These are phyloP conservation scores for Synodontis membranacea DNA, from an alignment of 2,113 vertebrate genomes.

Conservation along the genomic window DNA sequence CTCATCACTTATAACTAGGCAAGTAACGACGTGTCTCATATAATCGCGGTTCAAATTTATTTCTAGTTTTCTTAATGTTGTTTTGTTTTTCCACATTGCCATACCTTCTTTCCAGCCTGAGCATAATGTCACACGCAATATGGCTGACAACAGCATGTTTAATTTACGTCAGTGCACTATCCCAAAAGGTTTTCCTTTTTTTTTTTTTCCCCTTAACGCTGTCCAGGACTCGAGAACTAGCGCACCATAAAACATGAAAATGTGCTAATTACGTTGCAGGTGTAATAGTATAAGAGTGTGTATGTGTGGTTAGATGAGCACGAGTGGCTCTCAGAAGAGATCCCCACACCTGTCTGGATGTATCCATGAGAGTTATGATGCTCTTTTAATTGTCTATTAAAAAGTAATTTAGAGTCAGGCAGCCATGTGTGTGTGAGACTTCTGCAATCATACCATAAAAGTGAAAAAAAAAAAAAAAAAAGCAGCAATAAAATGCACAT, in stretches of 20 bases:
- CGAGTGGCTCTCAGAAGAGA: background rate
- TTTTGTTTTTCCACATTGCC: background rate
- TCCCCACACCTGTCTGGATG: slow-evolving; percentile 58
- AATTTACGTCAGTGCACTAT: background rate
- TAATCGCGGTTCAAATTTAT: too few relatives aligned
- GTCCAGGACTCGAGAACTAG: background rate
- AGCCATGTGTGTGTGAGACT: slow-evolving; percentile 13
- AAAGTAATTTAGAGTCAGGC: slow-evolving; percentile 73
- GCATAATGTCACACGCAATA: background rate
- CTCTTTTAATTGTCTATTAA: slow-evolving; percentile 78
- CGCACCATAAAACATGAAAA: background rate
- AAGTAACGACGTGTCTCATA: too few relatives aligned
- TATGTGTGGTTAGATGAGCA: slow-evolving; percentile 15
- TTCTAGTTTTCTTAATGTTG: background rate
- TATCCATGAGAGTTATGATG: slow-evolving; percentile 72
- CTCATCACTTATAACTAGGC: too few relatives aligned
- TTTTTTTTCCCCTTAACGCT: background rate
- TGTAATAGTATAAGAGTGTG: background rate
- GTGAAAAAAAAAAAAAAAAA: background rate
- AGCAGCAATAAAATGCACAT: background rate
- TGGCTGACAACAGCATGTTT: background rate
- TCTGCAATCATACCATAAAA: background rate
- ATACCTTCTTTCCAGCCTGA: background rate
- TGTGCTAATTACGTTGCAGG: background rate
- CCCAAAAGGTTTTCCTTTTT: background rate